These are phyloP conservation scores for Holotrichia oblita DNA, from an alignment of 1,140 invertebrate species.

Conservation along the genomic window DNA sequence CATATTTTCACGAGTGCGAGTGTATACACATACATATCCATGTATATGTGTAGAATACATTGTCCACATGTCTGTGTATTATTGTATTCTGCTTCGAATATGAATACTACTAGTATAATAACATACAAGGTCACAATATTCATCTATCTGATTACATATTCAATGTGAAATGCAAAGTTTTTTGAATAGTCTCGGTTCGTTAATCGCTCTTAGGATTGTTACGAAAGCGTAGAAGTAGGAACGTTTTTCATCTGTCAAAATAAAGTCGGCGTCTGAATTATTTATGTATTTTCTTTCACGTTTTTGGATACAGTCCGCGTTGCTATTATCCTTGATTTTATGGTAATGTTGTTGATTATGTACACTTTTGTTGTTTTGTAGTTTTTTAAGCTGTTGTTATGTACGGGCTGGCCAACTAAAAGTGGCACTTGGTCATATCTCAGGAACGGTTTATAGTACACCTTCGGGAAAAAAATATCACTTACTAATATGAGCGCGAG, in stretches of 20 bases:
- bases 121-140: neutral
- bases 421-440: no score
- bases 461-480: no score
- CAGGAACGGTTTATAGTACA: no score
- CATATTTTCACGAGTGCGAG: no score
- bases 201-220: slow-evolving; percentile 4
- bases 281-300: slow-evolving; percentile 8
- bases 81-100: no score
- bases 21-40: no score
- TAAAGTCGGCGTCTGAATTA: slow-evolving; percentile 21
- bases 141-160: slow-evolving; percentile 23
- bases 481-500: no score
- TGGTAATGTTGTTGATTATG: neutral
- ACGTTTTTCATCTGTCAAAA: slow-evolving; percentile 27
- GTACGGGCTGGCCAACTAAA: no score
- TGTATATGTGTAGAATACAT: no score
- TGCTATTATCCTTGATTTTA: slow-evolving; percentile 26
- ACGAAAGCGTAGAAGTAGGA: neutral
- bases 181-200: slow-evolving; percentile 6
- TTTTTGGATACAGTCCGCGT: neutral
- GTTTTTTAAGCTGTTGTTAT: neutral
- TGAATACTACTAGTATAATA: neutral
- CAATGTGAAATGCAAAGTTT: neutral
- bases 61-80: no score
- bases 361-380: neutral